phyloP scores from a whole-genome alignment of 2,113 vertebrate species.

The Tetrax tetrax region DNA sequence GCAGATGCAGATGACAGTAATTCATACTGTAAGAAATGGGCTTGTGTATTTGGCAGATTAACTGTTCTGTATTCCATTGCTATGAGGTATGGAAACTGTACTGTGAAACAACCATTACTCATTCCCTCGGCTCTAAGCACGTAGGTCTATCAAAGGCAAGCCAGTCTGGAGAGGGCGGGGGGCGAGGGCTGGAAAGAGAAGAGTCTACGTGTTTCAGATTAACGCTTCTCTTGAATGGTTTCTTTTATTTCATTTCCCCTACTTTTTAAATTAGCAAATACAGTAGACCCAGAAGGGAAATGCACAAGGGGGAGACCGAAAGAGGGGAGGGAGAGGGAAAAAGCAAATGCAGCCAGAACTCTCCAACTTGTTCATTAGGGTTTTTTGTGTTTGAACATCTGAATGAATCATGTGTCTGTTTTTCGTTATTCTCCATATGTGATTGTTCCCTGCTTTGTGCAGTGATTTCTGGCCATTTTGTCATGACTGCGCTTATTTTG shows the following conservation, averaged over 20 bases:
- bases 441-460: slow-evolving; percentile 53
- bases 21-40: slow-evolving; percentile 75
- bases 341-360: slow-evolving; percentile 43
- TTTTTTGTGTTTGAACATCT: slow-evolving; percentile 43
- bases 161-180: not conserved
- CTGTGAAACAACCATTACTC: slow-evolving; percentile 71
- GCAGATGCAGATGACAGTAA: slow-evolving; percentile 71
- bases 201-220: slow-evolving; percentile 28
- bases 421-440: slow-evolving; percentile 63
- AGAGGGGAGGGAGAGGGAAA: slow-evolving; percentile 3
- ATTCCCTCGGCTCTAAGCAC: slow-evolving; percentile 57
- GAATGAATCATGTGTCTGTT: slow-evolving; percentile 65
- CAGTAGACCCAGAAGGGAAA: slow-evolving; percentile 43
- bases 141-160: slow-evolving; percentile 38
- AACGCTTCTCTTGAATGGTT: slow-evolving; percentile 29
- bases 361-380: slow-evolving; percentile 1
- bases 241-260: slow-evolving; percentile 36
- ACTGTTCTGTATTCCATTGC: slow-evolving; percentile 76
- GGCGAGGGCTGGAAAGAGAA: not conserved
- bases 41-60: slow-evolving; percentile 77
- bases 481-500: slow-evolving; percentile 47
- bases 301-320: not conserved
- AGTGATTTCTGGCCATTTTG: slow-evolving; percentile 58
- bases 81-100: slow-evolving; percentile 81
- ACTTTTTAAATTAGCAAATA: slow-evolving; percentile 59